These are phyloP conservation scores for Enteromius argenteus DNA, from an alignment of 2,797 vertebrate genomes.

Conservation along the genomic window DNA sequence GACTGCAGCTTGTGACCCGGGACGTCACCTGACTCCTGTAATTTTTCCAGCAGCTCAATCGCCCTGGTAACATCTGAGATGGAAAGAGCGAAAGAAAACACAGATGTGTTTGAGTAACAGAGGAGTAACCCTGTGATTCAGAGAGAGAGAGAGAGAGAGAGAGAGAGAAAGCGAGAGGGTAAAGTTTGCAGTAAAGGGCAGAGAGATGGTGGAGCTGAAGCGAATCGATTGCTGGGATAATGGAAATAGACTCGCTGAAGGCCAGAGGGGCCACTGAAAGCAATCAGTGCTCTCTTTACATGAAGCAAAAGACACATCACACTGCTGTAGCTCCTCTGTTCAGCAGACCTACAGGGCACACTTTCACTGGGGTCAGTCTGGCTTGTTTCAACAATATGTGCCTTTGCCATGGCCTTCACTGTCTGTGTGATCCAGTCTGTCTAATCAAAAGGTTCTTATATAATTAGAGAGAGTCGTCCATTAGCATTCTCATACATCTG, in stretches of 20 bases:
- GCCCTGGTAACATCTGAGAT: constrained; percentile 93
- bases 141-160: neutral
- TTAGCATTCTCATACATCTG: neutral
- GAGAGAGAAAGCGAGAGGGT: constrained; percentile 31
- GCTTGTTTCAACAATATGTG: neutral
- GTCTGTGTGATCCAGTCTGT: neutral
- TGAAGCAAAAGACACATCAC: constrained; percentile 24
- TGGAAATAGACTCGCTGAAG: constrained; percentile 67
- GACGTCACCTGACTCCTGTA: constrained; percentile 95
- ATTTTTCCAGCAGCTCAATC: constrained; percentile 96
- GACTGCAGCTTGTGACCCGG: constrained; percentile 98
- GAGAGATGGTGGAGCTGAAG: constrained; percentile 54
- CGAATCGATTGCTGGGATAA: constrained; percentile 70
- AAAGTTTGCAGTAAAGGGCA: constrained; percentile 65
- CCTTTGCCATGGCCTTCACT: constrained; percentile 7
- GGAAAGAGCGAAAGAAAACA: constrained; percentile 49
- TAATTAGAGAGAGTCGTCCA: neutral
- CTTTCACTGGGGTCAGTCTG: constrained; percentile 8
- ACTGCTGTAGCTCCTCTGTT: neutral
- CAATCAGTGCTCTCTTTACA: constrained; percentile 48
- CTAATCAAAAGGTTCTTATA: neutral
- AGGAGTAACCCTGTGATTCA: constrained; percentile 16
- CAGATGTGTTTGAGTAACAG: constrained; percentile 3
- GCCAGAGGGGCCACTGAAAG: constrained; percentile 45
- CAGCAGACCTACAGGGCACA: constrained; percentile 4